Evolutionary conservation across 1,140 invertebrate species (phyloP), one percentile per base, ranked within the genome.

Genomic region (Goniozus legneri): DNA sequence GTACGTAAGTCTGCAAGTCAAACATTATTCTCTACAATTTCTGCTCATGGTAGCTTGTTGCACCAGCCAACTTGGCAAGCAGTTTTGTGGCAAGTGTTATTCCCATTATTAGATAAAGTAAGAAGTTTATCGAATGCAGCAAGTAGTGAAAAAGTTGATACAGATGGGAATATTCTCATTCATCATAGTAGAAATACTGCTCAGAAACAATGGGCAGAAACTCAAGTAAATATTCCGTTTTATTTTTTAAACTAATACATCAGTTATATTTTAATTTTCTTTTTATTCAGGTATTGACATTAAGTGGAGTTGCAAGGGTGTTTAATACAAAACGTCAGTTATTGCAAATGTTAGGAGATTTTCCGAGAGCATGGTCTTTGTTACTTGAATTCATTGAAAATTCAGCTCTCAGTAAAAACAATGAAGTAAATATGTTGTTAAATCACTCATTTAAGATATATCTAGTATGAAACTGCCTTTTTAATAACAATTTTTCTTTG

Each of bases 161-260:
- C 88, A 1, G 89, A 89, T 35, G 91, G 90, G 33, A 95, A 95
- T 65, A 95, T 99, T 56, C 79, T 99, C 0, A 97, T 99, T 58
- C 97, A 99, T 76, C 97, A 99, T 74, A 96, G 95, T 0, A 81
- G 97, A 54, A 98, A 99, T 72, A 99, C 97, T 0, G 95, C 95
- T 13, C 93, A 97, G 67, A 99, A 99, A 65, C 97, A 99, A 69
- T 99, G 97, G 97, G 94, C 95, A 6, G 97, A 99, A 76, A 99
- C 97, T 3, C 91, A 95, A 77, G 91, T 88, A 66, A 38, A 46
- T 22, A 36, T 50, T n/a, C n/a, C n/a, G n/a, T n/a, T n/a, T n/a
- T n/a, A n/a, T n/a, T 40, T n/a, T 19, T 41, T 44, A 39, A 33
- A 31, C 8, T 34, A 42, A 48, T 32, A n/a, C n/a, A n/a, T n/a